Conservation (phyloP, 2,113 vertebrate species). For the Sardina pilchardus region DNA sequence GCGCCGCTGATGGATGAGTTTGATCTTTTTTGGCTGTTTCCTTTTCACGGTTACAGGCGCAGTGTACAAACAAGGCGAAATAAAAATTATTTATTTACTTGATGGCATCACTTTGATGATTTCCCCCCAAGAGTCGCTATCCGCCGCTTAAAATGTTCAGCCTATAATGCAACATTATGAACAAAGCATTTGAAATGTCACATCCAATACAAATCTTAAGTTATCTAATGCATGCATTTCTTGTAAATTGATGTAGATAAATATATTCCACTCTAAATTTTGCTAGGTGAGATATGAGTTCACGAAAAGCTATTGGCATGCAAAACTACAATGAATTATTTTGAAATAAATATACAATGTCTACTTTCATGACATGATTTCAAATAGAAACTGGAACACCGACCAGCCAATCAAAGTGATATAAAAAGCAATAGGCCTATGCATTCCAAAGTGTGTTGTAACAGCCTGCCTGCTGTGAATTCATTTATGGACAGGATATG, state of each 20-base stretch:
- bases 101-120: constrained; percentile 7
- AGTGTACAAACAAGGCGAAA: not conserved
- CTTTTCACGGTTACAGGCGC: not conserved
- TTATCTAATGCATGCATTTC: not conserved
- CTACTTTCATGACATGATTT: not conserved
- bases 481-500: not conserved
- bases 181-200: not conserved
- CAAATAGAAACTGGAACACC: not conserved
- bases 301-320: not conserved
- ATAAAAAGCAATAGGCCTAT: not conserved
- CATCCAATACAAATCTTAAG: not conserved
- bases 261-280: constrained; percentile 3
- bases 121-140: not conserved
- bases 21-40: not conserved
- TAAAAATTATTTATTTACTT: not conserved
- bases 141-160: not conserved
- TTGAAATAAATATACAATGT: not conserved
- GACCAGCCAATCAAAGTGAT: not conserved
- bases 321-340: constrained; percentile 1
- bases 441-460: not conserved
- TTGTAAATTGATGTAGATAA: not conserved
- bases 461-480: not conserved
- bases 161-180: not conserved
- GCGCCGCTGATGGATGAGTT: constrained; percentile 3
- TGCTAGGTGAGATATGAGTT: not conserved